Evolutionary conservation across 2,113 vertebrate genomes (phyloP), one percentile per base, ranked within the genome.

Genomic region (Sorex fumeus): DNA sequence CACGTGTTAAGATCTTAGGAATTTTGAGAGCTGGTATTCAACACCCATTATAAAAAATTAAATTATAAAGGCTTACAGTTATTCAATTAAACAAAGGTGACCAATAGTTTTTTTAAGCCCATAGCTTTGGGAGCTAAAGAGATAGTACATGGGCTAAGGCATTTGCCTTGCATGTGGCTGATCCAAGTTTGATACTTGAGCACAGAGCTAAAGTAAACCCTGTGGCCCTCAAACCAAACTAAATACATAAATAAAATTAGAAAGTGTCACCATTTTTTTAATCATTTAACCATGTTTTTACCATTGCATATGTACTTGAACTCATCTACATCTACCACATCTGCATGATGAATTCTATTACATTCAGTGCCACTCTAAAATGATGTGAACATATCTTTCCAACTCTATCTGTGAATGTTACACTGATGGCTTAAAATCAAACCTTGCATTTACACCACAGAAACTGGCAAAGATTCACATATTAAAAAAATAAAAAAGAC

Each of bases 11-110:
- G 30, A n/a, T 78, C 78, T 77, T 16, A 64, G 60, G 34, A 92
- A 92, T 90, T 91, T 74, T 53, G 25, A 82, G 40, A 75, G n/a
- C 18, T 32, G 4, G n/a, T 66, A 43, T 64, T 84, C 84, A 93
- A 32, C 5, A 47, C 0, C n/a, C 15, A 36, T 74, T 78, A 18
- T 43, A 3, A 78, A 93, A 45, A 60, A 45, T 66, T 60, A 74
- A 69, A 50, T 81, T 67, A 45, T n/a, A 87, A 67, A 78, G 72
- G 32, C 6, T 47, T 74, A 53, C 18, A 60, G 19, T 60, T 60
- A 60, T 18, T 57, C 1, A 76, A 77, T 81, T 66, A 74, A 83
- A 27, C 74, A n/a, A 45, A 74, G 72, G 27, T 57, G 81, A 25
- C 6, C 67, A 36, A 43, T 69, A 81, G 89, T 67, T 84, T 34